Evolutionary conservation across 2,113 vertebrate genomes (phyloP).

Genomic region (rat (Rattus norvegicus)): DNA sequence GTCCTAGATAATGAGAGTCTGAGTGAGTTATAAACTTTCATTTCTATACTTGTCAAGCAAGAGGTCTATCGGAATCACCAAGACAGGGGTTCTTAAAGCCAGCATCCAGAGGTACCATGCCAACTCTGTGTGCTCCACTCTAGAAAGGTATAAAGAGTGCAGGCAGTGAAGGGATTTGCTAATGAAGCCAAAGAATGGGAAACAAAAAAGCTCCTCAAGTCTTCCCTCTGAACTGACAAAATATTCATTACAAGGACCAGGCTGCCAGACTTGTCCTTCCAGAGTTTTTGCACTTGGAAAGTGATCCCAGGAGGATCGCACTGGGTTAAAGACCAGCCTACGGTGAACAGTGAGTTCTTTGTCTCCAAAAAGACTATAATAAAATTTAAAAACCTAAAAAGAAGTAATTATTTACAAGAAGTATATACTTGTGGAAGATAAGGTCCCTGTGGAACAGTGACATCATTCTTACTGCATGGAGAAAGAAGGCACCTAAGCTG

Average conservation of each 20-base stretch:
- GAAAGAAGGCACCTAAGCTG: not conserved
- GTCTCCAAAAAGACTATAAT: not conserved
- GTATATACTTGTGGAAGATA: not conserved
- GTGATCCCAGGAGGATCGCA: not conserved
- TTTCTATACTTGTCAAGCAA: not conserved
- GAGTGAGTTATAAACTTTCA: conserved; percentile 4
- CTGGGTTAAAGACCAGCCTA: not conserved
- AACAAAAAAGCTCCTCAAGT: not conserved
- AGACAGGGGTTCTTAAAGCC: not conserved
- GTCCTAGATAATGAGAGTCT: not conserved
- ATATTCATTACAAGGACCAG: not conserved
- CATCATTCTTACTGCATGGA: no score
- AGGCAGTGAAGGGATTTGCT: not conserved
- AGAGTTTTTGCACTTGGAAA: not conserved
- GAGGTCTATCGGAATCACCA: not conserved
- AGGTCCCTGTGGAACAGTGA: not conserved
- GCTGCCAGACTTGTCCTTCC: not conserved
- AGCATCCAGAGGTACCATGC: not conserved
- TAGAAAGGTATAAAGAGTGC: not conserved
- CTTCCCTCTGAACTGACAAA: conserved; percentile 1
- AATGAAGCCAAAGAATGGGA: not conserved
- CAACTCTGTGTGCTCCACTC: not conserved
- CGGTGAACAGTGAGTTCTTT: not conserved
- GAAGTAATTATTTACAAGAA: not conserved
- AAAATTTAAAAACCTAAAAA: not conserved